phyloP scores from a whole-genome alignment of 2,113 vertebrate species.

The Cacatua alba region DNA sequence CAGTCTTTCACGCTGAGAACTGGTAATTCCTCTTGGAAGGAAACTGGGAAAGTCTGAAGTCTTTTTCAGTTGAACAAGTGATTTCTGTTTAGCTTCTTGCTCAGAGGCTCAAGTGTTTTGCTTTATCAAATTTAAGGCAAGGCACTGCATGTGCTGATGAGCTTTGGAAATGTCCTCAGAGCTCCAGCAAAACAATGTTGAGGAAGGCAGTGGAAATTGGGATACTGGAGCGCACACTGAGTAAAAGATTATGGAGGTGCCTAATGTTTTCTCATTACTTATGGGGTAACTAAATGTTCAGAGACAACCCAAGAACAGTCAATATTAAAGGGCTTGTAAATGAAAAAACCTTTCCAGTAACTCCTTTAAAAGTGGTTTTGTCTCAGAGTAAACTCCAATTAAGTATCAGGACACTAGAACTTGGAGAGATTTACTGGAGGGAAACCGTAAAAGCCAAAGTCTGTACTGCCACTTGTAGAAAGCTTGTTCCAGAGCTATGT shows the following conservation, averaged over 20 bases:
- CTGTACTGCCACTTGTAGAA: background rate
- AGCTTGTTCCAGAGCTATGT: background rate
- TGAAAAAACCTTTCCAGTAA: background rate
- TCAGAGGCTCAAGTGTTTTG: background rate
- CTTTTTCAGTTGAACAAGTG: background rate
- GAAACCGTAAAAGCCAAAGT: background rate
- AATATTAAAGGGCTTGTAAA: background rate
- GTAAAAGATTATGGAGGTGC: background rate
- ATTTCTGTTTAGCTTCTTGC: background rate
- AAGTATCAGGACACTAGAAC: background rate
- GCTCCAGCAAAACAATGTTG: background rate
- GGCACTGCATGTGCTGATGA: background rate
- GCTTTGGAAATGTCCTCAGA: background rate
- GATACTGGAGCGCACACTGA: background rate
- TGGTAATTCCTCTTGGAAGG: background rate
- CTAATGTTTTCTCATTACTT: background rate
- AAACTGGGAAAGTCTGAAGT: background rate
- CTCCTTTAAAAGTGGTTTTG: background rate
- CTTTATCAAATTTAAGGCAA: background rate
- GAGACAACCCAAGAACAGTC: background rate
- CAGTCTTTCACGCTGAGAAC: background rate
- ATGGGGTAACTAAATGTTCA: fast-evolving
- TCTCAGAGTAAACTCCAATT: background rate
- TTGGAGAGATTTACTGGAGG: background rate
- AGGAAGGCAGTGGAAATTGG: background rate